Percentiles rank a stretch among this genome's conserved stretches.
phyloP scores from a whole-genome alignment of 2,113 vertebrate genomes.

The Gymnocephalus cernua region DNA sequence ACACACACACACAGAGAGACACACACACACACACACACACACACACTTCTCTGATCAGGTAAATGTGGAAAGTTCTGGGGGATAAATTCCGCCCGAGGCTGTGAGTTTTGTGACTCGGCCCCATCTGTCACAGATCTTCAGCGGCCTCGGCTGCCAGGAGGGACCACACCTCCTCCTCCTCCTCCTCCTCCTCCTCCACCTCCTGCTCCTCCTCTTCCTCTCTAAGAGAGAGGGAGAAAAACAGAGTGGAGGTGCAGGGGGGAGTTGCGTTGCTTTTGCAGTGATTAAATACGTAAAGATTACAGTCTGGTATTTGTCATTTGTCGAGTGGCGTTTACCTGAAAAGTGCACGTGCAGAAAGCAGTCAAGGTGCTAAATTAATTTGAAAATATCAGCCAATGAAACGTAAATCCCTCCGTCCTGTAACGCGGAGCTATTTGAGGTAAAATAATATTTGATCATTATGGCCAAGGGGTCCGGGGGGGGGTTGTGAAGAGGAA shows the following conservation, averaged over 20 bases:
- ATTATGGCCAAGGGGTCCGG: neutral
- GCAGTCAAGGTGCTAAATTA: too few relatives aligned
- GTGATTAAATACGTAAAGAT: conserved; percentile 42
- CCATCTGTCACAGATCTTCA: conserved; percentile 98
- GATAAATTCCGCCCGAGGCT: conserved; percentile 91
- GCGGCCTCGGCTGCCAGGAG: conserved; percentile 89
- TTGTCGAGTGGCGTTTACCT: conserved; percentile 52
- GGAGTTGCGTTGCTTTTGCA: conserved; percentile 1
- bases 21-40: conserved; percentile 20
- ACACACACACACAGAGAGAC: conserved; percentile 13
- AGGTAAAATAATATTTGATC: conserved; percentile 35
- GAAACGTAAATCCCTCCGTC: conserved; percentile 21
- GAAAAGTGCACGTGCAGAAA: neutral
- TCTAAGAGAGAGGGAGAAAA: conserved; percentile 11
- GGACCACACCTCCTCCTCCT: conserved; percentile 88
- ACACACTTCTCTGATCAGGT: conserved; percentile 92
- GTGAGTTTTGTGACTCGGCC: conserved; percentile 95
- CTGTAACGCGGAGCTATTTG: conserved; percentile 8
- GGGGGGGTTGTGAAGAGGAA: too few relatives aligned
- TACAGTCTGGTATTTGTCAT: conserved; percentile 29
- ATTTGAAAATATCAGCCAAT: neutral
- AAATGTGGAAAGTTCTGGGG: conserved; percentile 95
- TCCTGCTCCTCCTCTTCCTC: conserved; percentile 29
- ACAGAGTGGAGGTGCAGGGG: conserved; percentile 20
- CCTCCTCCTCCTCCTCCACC: conserved; percentile 19